Percentiles rank a stretch among this genome's conserved stretches.
These are phyloP conservation scores for Leptinotarsa haldemani DNA, from an alignment of 2,888 invertebrate species.

Conservation along the genomic window DNA sequence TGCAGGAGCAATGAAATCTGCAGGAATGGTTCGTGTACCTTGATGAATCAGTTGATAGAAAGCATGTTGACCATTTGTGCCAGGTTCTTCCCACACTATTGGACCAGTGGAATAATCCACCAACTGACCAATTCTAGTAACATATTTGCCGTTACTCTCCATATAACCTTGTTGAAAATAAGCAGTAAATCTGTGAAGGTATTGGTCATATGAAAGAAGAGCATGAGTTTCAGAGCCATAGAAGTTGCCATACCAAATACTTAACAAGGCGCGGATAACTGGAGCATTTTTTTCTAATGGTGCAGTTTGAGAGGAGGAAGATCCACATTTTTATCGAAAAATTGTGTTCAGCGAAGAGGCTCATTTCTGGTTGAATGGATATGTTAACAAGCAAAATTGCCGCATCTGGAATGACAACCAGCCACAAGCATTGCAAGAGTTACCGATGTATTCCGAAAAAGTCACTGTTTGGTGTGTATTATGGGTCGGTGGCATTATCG, in stretches of 20 bases:
- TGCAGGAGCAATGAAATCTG: slow-evolving; percentile 96
- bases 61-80: slow-evolving; percentile 99
- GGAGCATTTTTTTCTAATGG: no score
- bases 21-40: slow-evolving; percentile 87
- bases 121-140: slow-evolving; percentile 76
- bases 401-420: no score
- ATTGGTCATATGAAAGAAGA: slow-evolving; percentile 97
- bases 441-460: no score
- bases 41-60: slow-evolving; percentile 99
- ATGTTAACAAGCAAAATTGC: no score
- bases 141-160: slow-evolving; percentile 99
- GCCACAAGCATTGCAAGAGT: no score
- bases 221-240: slow-evolving; percentile 96
- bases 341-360: no score
- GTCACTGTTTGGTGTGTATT: no score
- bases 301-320: no score
- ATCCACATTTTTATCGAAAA: no score
- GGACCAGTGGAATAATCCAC: slow-evolving; percentile 78
- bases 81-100: slow-evolving; percentile 98
- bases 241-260: slow-evolving; percentile 95
- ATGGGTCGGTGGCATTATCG: no score
- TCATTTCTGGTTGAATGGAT: no score
- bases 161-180: slow-evolving; percentile 99
- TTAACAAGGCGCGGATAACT: slow-evolving; percentile 90
- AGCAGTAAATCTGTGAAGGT: slow-evolving; percentile 97